These are phyloP conservation scores for Sebastes minor DNA, from an alignment of 2,797 vertebrate genomes.

Conservation along the genomic window DNA sequence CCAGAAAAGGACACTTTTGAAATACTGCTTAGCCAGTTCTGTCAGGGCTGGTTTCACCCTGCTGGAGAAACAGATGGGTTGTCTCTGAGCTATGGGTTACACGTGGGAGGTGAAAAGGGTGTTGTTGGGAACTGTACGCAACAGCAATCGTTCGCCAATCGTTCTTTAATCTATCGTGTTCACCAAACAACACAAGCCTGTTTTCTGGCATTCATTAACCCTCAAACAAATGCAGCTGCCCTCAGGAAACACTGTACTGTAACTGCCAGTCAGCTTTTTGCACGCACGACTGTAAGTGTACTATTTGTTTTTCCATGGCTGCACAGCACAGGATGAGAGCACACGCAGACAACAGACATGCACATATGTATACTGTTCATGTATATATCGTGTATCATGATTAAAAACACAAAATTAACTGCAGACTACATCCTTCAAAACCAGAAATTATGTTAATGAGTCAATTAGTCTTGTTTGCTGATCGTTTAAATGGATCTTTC, in stretches of 20 bases:
- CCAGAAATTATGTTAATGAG: background rate
- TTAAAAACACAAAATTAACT: background rate
- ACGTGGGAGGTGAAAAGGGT: constrained; percentile 77
- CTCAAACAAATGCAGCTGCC: constrained; percentile 58
- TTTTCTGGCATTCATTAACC: constrained; percentile 68
- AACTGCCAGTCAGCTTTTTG: constrained; percentile 47
- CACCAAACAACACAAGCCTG: constrained; percentile 52
- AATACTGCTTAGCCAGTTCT: constrained; percentile 64
- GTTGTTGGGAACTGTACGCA: constrained; percentile 71
- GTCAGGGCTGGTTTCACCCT: constrained; percentile 77
- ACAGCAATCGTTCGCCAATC: constrained; percentile 54
- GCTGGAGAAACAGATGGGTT: constrained; percentile 79
- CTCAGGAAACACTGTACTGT: constrained; percentile 52
- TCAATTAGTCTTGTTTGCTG: background rate
- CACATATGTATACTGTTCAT: background rate
- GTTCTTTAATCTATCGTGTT: constrained; percentile 67
- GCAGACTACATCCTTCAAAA: background rate
- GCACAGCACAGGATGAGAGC: constrained; percentile 12
- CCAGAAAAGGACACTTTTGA: constrained; percentile 53
- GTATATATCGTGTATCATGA: background rate
- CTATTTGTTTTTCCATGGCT: constrained; percentile 60
- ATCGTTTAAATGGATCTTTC: background rate
- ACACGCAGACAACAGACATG: background rate
- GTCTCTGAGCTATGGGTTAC: constrained; percentile 70
- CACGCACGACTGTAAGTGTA: constrained; percentile 19